Evolutionary conservation across 2,113 vertebrate genomes (phyloP).

Genomic region (Chaetorhynchus papuensis): DNA sequence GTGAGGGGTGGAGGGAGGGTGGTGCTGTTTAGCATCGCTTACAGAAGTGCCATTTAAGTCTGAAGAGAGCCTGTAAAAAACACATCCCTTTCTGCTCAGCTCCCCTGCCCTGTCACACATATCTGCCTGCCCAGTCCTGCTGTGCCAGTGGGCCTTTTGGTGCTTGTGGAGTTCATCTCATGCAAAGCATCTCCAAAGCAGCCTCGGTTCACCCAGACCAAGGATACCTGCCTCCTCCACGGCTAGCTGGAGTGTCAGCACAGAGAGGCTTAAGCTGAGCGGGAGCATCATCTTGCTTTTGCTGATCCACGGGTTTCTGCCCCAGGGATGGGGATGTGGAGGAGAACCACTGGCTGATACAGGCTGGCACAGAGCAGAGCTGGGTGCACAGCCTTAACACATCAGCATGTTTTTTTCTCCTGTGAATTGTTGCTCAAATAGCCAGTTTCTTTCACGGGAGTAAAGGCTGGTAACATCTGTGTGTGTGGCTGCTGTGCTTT

Average conservation of each 20-base stretch:
- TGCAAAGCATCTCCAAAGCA: neutral
- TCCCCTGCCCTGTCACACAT: neutral
- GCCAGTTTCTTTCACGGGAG: neutral
- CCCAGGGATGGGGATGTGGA: neutral
- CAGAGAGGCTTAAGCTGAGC: neutral
- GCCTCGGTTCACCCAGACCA: neutral
- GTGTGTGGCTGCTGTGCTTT: neutral
- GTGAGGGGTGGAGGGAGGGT: neutral
- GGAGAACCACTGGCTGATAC: neutral
- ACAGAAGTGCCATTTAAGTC: neutral
- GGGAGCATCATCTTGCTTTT: neutral
- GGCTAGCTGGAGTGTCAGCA: neutral
- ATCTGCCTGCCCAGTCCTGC: neutral
- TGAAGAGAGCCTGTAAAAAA: neutral
- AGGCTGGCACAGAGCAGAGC: neutral
- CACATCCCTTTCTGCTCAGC: neutral
- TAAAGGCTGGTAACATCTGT: neutral
- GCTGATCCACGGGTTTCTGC: neutral
- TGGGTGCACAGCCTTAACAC: neutral
- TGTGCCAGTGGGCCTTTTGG: fast-evolving
- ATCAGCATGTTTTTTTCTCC: neutral
- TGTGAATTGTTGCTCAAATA: neutral
- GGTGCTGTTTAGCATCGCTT: neutral
- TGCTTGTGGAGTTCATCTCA: neutral
- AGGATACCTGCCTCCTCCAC: neutral